Evolutionary conservation across 1,140 invertebrate species (phyloP), one percentile per base, ranked within the genome.

Genomic region (Zaprionus tsacasi): DNA sequence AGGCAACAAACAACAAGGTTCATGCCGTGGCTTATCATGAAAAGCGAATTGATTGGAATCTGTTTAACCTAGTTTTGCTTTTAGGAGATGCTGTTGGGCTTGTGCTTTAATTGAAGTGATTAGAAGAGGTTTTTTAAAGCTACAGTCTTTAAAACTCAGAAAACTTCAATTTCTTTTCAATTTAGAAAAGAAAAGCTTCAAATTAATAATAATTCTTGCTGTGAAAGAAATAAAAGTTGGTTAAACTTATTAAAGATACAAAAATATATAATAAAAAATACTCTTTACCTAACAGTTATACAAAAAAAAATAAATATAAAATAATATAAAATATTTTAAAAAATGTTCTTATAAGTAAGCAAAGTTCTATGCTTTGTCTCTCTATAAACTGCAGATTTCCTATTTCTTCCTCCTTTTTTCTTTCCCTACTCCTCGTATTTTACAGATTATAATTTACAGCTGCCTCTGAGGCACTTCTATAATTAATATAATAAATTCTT

Each of bases 11-110:
- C 27, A 30, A n/a, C 13, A 15, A 61, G 21, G 56, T 74, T 74
- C 55, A 74, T 69, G 71, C 52, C 52, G 65, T 55, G 30, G 40
- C 40, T 15, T 45, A 45, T 45, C n/a, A n/a, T 45, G 40, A 15
- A 45, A 2, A 35, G 6, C 4, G 10, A 45, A n/a, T 45, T 8
- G 40, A 45, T n/a, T 45, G 40, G n/a, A 15, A 15, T 6, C 40
- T 43, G 21, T 25, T 36, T 52, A 64, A 38, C 48, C 60, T 54
- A 64, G 25, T 64, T 63, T 25, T 4, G 30, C 10, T 35, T 6
- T 7, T 7, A 0, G 6, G 6, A 35, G 10, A 35, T 35, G 33
- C 27, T 7, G 6, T 13, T 6, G 6, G 40, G 40, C 13, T 45
- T 45, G n/a, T 4, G 8, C 8, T 45, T 45, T 8, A 15, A 15